A percentile compares a stretch with the other conserved stretches of the same genome.
These are phyloP conservation scores for Alosa alosa DNA, from an alignment of 2,113 vertebrate species.

Conservation along the genomic window DNA sequence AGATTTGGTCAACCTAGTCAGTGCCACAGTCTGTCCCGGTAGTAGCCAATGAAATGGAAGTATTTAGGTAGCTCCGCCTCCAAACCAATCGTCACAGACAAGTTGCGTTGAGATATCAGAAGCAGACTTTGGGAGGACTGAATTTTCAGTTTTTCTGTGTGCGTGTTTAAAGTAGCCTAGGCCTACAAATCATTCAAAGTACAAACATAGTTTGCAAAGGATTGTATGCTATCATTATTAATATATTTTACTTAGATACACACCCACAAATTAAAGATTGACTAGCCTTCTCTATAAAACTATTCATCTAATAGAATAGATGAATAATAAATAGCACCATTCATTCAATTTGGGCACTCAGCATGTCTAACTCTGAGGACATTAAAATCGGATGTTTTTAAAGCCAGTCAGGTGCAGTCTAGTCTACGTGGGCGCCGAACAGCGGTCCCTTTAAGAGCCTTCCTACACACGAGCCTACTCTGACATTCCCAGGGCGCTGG, in stretches of 20 bases:
- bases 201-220: background rate
- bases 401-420: too few species aligned
- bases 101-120: background rate
- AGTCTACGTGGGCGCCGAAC: background rate
- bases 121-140: background rate
- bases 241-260: background rate
- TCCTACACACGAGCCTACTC: background rate
- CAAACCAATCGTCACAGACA: background rate
- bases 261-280: too few species aligned
- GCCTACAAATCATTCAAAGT: too few species aligned
- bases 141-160: too few species aligned
- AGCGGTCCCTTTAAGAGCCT: background rate
- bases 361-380: too few species aligned
- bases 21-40: constrained; percentile 32
- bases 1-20: constrained; percentile 49
- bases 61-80: background rate
- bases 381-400: too few species aligned
- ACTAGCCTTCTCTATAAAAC: too few species aligned
- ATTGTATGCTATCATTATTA: background rate
- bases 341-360: too few species aligned
- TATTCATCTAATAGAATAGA: too few species aligned
- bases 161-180: too few species aligned
- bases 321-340: too few species aligned
- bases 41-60: constrained; percentile 53
- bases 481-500: background rate